A percentile compares a stretch with the other conserved stretches of the same genome.
These are phyloP conservation scores for Pimpla rufipes DNA, from an alignment of 2,888 invertebrate genomes.

Conservation along the genomic window DNA sequence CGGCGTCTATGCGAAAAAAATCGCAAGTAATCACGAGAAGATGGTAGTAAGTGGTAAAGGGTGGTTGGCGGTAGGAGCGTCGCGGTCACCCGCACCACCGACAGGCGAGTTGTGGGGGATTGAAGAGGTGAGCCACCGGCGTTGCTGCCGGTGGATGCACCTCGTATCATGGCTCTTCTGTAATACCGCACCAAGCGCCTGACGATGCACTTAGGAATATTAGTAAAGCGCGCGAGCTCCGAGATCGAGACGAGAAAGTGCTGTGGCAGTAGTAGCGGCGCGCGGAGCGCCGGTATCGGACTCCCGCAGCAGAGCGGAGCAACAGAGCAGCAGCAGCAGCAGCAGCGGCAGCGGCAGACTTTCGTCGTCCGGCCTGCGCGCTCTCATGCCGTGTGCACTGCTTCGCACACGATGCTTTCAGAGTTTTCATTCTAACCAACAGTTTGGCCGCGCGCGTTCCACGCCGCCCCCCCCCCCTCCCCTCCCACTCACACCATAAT, in stretches of 20 bases:
- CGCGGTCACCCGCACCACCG: conserved; percentile 53
- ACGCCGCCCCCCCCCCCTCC: background rate
- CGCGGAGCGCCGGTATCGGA: conserved; percentile 10
- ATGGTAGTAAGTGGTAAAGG: conserved; percentile 74
- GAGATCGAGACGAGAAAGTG: conserved; percentile 70
- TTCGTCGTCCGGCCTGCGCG: conserved; percentile 61
- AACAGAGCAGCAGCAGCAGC: conserved; percentile 27
- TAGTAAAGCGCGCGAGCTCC: conserved; percentile 80
- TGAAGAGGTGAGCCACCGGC: conserved; percentile 66
- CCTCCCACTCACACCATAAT: conserved; percentile 55
- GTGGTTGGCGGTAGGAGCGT: conserved; percentile 54
- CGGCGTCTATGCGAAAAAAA: conserved; percentile 70
- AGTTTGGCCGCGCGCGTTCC: conserved; percentile 44
- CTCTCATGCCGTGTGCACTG: conserved; percentile 65
- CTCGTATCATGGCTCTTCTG: conserved; percentile 68
- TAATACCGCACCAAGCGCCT: conserved; percentile 79
- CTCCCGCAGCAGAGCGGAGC: conserved; percentile 1
- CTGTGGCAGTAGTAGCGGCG: conserved; percentile 36
- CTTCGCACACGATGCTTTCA: conserved; percentile 69
- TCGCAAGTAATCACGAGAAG: conserved; percentile 83
- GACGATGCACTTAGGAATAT: conserved; percentile 85
- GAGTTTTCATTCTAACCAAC: conserved; percentile 70
- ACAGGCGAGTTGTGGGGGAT: conserved; percentile 68
- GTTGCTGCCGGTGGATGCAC: conserved; percentile 60
- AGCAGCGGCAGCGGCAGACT: conserved; percentile 37